Conservation (phyloP, 2,113 vertebrate species). For the Sylvia atricapilla region DNA sequence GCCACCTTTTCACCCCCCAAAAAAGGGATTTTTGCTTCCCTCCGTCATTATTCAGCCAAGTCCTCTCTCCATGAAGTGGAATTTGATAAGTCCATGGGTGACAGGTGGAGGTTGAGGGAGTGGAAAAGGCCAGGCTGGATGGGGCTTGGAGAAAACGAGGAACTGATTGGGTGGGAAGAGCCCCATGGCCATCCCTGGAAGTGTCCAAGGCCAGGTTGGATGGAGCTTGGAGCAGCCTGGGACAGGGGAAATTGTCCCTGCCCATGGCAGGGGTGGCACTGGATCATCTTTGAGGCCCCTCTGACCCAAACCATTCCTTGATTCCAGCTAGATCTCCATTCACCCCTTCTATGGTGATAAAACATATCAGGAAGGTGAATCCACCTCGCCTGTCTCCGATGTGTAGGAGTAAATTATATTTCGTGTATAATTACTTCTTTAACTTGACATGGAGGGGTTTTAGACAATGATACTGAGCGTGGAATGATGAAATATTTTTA, state of each 20-base stretch:
- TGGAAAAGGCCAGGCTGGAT: background rate
- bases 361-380: background rate
- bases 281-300: background rate
- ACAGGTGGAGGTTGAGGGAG: background rate
- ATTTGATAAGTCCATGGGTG: background rate
- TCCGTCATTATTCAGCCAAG: background rate
- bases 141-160: background rate
- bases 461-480: background rate
- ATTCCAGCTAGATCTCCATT: background rate
- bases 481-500: background rate
- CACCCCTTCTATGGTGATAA: background rate
- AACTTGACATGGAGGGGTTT: background rate
- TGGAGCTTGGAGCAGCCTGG: background rate
- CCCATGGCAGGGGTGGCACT: too few species aligned
- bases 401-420: background rate
- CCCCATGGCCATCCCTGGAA: too few species aligned
- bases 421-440: background rate
- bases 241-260: background rate
- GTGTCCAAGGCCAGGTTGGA: background rate
- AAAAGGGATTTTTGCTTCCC: background rate
- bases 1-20: background rate
- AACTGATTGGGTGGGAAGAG: too few species aligned
- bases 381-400: background rate
- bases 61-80: fast-evolving
- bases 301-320: background rate